phyloP scores from a whole-genome alignment of 2,888 invertebrate genomes.

The Belgica antarctica region DNA sequence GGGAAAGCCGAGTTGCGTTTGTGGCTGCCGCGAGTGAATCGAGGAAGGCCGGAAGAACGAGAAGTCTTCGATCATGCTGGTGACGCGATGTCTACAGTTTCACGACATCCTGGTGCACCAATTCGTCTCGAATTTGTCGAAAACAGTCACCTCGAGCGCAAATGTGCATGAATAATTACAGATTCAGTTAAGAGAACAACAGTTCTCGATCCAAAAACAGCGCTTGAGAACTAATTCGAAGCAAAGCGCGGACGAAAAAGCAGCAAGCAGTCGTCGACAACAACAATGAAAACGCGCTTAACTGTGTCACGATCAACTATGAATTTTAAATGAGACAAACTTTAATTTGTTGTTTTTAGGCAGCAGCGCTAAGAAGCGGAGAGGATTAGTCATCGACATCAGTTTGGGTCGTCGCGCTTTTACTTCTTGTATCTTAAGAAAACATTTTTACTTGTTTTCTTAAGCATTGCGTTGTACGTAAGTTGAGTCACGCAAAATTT shows the following conservation, averaged over 20 bases:
- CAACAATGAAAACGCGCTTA: constrained; percentile 19
- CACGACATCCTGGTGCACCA: not conserved
- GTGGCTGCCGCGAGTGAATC: not conserved
- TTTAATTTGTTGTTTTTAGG: not conserved
- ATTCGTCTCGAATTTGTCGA: not conserved
- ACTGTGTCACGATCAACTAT: constrained; percentile 43
- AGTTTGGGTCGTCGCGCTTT: constrained; percentile 5
- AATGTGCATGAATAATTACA: constrained; percentile 4
- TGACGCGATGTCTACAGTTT: not conserved
- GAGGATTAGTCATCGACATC: constrained; percentile 33
- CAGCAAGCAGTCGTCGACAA: not conserved
- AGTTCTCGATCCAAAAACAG: constrained; percentile 3
- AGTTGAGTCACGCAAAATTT: too few species aligned
- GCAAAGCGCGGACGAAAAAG: constrained; percentile 21
- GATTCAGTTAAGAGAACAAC: not conserved
- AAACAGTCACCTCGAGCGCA: not conserved
- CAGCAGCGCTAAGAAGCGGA: not conserved
- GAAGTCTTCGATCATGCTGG: not conserved
- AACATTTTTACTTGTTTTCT: not conserved
- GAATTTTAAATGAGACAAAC: constrained; percentile 38
- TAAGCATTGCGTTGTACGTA: not conserved
- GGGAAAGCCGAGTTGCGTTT: not conserved
- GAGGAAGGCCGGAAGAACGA: not conserved
- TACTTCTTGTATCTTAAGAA: not conserved
- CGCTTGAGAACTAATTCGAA: constrained; percentile 11